A percentile compares a stretch with the other conserved stretches of the same genome.
phyloP scores from a whole-genome alignment of 2,888 invertebrate species.

The Coenonympha glycerion region DNA sequence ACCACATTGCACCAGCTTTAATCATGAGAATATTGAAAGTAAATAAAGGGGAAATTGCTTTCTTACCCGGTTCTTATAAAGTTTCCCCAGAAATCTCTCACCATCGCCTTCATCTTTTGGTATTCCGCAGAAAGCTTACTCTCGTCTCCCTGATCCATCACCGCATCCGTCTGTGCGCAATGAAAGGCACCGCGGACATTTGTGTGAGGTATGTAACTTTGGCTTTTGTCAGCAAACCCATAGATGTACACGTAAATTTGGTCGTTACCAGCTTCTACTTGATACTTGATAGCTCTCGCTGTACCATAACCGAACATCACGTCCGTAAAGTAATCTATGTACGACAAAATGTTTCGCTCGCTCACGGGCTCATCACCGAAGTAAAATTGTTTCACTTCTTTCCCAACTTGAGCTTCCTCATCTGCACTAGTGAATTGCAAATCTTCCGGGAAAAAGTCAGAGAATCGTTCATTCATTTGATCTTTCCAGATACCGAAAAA shows the following conservation, averaged over 20 bases:
- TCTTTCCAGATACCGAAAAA: slow-evolving; percentile 37
- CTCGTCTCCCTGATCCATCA: slow-evolving; percentile 33
- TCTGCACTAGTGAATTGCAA: slow-evolving; percentile 38
- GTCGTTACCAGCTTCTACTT: slow-evolving; percentile 40
- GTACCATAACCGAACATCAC: slow-evolving; percentile 36
- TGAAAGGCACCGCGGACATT: slow-evolving; percentile 32
- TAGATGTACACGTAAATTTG: slow-evolving; percentile 47
- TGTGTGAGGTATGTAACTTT: slow-evolving; percentile 34
- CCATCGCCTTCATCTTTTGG: slow-evolving; percentile 28
- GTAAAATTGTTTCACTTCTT: slow-evolving; percentile 37
- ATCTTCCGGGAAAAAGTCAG: slow-evolving; percentile 44
- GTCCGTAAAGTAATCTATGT: slow-evolving; percentile 53
- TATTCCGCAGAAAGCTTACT: slow-evolving; percentile 22
- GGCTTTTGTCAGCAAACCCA: slow-evolving; percentile 37
- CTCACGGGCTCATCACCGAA: slow-evolving; percentile 37
- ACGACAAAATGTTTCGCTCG: slow-evolving; percentile 36
- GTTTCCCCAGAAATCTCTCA: slow-evolving; percentile 34
- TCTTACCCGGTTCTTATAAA: slow-evolving; percentile 36
- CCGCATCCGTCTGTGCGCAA: slow-evolving; percentile 37
- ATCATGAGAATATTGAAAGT: too few relatives aligned
- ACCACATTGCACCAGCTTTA: too few relatives aligned
- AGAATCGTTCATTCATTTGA: slow-evolving; percentile 45
- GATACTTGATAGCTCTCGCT: slow-evolving; percentile 35
- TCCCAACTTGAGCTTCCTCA: slow-evolving; percentile 37
- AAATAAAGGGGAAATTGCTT: too few relatives aligned